Percentiles rank a stretch among this genome's conserved stretches.
Conservation (phyloP, 1,140 invertebrate species). For the Drosophila setifemur region DNA sequence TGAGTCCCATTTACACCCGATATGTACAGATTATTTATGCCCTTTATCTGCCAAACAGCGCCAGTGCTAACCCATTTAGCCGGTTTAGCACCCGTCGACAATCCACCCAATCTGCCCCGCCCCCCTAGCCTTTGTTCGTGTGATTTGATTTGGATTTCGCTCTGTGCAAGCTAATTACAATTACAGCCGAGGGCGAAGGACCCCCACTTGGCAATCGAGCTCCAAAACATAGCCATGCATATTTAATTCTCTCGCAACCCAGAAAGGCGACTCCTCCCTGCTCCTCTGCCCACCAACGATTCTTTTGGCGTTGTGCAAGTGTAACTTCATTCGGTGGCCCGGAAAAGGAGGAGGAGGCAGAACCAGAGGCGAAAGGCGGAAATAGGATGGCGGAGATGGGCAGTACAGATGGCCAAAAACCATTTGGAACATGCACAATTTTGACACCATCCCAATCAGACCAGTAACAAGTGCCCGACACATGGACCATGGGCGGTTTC, state of each 20-base stretch:
- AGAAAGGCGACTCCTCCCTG: constrained; percentile 13
- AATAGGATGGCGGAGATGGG: not conserved
- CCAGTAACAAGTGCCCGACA: constrained; percentile 61
- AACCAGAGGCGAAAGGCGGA: too few relatives aligned
- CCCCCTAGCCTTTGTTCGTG: constrained; percentile 47
- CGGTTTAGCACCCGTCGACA: constrained; percentile 38
- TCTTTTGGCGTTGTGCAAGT: constrained; percentile 71
- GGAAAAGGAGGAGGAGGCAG: too few relatives aligned
- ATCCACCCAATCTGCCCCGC: constrained; percentile 8
- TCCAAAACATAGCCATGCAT: constrained; percentile 70
- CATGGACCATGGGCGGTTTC: constrained; percentile 58
- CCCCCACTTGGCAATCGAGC: constrained; percentile 1
- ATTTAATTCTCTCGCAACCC: constrained; percentile 57
- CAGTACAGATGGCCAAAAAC: constrained; percentile 47
- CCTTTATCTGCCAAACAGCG: constrained; percentile 31
- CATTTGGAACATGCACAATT: constrained; percentile 74
- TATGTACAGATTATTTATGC: constrained; percentile 55
- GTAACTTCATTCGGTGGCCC: constrained; percentile 68
- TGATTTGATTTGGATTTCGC: constrained; percentile 29
- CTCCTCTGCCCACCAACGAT: constrained; percentile 11
- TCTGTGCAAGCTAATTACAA: constrained; percentile 63
- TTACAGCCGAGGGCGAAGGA: constrained; percentile 30
- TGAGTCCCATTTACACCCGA: constrained; percentile 20
- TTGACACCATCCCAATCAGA: constrained; percentile 51
- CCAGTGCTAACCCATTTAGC: constrained; percentile 64